Percentiles rank a stretch among this genome's conserved stretches.
Conservation (phyloP, 2,888 invertebrate species). For the Melieria picta region DNA sequence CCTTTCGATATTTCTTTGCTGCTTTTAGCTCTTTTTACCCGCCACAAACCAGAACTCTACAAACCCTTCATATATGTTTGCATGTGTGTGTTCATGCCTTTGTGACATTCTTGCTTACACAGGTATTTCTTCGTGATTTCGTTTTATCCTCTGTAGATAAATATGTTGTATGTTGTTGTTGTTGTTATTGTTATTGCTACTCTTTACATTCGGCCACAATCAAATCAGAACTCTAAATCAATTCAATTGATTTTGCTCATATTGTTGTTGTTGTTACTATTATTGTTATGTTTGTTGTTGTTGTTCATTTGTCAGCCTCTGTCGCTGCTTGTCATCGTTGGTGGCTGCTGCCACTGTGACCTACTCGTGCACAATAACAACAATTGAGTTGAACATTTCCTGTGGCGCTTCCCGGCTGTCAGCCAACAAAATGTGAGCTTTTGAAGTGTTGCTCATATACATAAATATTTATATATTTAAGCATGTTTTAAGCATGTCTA, state of each 20-base stretch:
- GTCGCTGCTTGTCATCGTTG: not conserved
- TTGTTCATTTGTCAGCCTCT: not conserved
- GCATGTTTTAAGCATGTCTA: no score
- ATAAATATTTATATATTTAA: no score
- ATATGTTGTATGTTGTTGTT: not conserved
- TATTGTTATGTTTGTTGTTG: not conserved
- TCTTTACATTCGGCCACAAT: conserved; percentile 16
- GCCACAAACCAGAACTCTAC: not conserved
- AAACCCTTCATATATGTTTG: not conserved
- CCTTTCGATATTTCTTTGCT: not conserved
- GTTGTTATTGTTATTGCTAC: not conserved
- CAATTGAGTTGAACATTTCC: no score
- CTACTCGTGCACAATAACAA: no score
- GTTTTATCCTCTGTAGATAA: not conserved
- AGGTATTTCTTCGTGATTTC: conserved; percentile 4
- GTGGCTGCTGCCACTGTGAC: not conserved
- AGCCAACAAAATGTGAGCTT: no score
- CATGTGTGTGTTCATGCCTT: not conserved
- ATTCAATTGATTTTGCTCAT: conserved; percentile 31
- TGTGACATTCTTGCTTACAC: conserved; percentile 7
- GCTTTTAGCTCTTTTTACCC: not conserved
- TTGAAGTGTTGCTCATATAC: no score
- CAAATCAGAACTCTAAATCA: conserved; percentile 38
- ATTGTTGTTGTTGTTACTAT: not conserved
- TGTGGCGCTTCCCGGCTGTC: no score